Percentiles rank a stretch among this genome's conserved stretches.
These are phyloP conservation scores for Furcula furcula DNA, from an alignment of 2,888 invertebrate species.

Conservation along the genomic window DNA sequence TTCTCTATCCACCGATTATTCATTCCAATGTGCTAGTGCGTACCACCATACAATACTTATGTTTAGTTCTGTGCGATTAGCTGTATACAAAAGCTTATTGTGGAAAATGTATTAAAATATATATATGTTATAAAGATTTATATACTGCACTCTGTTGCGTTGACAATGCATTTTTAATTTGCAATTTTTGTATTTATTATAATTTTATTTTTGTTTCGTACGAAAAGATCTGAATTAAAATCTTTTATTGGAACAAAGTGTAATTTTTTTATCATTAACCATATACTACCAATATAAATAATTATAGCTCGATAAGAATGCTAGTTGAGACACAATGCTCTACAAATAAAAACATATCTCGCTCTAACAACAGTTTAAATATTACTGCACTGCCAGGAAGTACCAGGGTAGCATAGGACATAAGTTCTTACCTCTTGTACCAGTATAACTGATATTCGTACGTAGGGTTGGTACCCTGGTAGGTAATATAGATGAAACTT, in stretches of 20 bases:
- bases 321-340: too few species aligned
- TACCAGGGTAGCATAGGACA: too few species aligned
- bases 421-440: too few species aligned
- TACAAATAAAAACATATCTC: too few species aligned
- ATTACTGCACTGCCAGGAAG: too few species aligned
- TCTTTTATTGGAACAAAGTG: slow-evolving; percentile 33
- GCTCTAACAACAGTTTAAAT: too few species aligned
- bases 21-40: slow-evolving; percentile 42
- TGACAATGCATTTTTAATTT: slow-evolving; percentile 62
- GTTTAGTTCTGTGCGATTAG: slow-evolving; percentile 45
- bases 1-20: slow-evolving; percentile 39
- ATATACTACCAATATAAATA: too few species aligned
- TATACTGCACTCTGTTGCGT: slow-evolving; percentile 48
- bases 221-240: slow-evolving; percentile 66
- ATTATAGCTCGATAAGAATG: too few species aligned
- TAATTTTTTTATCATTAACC: too few species aligned
- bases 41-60: slow-evolving; percentile 16
- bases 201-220: slow-evolving; percentile 42
- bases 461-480: too few species aligned
- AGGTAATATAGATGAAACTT: too few species aligned
- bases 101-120: slow-evolving; percentile 6
- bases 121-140: slow-evolving; percentile 19
- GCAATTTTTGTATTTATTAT: slow-evolving; percentile 34
- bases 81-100: slow-evolving; percentile 19
- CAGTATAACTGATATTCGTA: too few species aligned